Evolutionary conservation across 2,888 invertebrate genomes (phyloP).

Genomic region (Galerucella calmariensis): DNA sequence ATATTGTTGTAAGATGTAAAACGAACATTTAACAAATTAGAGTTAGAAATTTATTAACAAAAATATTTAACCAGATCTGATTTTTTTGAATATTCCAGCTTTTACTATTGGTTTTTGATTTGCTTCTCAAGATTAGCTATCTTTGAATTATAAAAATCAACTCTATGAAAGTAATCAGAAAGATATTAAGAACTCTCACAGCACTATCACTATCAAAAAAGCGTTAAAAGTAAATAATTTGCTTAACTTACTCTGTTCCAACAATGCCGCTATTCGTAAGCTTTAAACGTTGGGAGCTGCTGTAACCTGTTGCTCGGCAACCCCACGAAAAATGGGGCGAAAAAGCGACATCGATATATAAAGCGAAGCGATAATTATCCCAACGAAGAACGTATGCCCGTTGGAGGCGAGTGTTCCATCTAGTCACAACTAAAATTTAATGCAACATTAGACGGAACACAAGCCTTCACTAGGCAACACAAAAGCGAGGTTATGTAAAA

Average conservation of each 20-base stretch:
- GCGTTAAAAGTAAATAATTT: constrained; percentile 1
- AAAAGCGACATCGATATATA: constrained; percentile 14
- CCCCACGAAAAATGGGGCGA: constrained; percentile 25
- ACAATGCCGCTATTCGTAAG: constrained; percentile 12
- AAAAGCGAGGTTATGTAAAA: constrained; percentile 47
- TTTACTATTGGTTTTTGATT: too few relatives aligned
- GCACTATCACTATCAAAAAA: neutral
- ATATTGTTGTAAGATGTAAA: too few relatives aligned
- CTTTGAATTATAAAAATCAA: neutral
- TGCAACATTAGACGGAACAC: constrained; percentile 63
- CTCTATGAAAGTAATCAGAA: neutral
- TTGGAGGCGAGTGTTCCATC: constrained; percentile 65
- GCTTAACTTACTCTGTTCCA: constrained; percentile 6
- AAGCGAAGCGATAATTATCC: constrained; percentile 28
- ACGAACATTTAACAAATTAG: too few relatives aligned
- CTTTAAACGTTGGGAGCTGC: neutral
- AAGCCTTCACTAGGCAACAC: constrained; percentile 57
- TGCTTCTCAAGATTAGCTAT: too few relatives aligned
- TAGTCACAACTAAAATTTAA: constrained; percentile 60
- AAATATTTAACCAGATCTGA: too few relatives aligned
- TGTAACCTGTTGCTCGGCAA: constrained; percentile 27
- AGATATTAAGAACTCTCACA: neutral
- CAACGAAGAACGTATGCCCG: constrained; percentile 49
- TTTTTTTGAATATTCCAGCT: too few relatives aligned
- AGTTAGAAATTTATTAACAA: too few relatives aligned